Conservation (phyloP, 2,113 vertebrate species). For the Nibea coibor region DNA sequence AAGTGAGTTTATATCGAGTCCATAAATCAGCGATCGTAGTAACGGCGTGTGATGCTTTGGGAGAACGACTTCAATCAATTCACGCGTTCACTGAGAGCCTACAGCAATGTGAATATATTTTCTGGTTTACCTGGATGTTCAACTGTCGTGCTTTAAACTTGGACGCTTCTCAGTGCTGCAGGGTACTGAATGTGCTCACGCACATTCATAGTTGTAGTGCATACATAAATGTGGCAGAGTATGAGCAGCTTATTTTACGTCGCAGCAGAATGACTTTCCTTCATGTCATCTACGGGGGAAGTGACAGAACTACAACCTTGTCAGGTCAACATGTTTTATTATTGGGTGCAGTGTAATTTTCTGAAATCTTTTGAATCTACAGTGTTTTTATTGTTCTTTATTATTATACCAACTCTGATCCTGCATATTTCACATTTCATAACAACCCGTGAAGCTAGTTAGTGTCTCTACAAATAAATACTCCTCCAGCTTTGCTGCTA, state of each 20-base stretch:
- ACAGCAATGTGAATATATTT: neutral
- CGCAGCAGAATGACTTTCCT: neutral
- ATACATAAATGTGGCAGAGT: neutral
- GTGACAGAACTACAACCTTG: neutral
- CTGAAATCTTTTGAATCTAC: too few relatives aligned
- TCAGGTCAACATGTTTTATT: neutral
- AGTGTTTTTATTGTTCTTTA: too few relatives aligned
- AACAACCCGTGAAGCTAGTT: neutral
- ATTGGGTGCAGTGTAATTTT: neutral
- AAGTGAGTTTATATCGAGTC: conserved; percentile 6
- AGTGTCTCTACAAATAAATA: neutral
- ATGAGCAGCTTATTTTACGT: neutral
- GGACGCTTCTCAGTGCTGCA: too few relatives aligned
- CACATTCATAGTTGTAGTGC: too few relatives aligned
- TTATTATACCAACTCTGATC: too few relatives aligned
- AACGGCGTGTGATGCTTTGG: neutral
- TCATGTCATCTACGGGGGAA: neutral
- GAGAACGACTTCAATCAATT: conserved; percentile 19
- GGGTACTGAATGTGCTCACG: too few relatives aligned
- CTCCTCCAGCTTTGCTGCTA: neutral
- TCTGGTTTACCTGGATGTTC: neutral
- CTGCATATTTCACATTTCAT: too few relatives aligned
- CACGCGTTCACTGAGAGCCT: neutral
- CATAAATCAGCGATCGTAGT: conserved; percentile 21
- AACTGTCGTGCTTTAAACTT: neutral